A percentile compares a stretch with the other conserved stretches of the same genome.
These are phyloP conservation scores for Pterobdella sp. DNA, from an alignment of 2,888 invertebrate species.

Conservation along the genomic window DNA sequence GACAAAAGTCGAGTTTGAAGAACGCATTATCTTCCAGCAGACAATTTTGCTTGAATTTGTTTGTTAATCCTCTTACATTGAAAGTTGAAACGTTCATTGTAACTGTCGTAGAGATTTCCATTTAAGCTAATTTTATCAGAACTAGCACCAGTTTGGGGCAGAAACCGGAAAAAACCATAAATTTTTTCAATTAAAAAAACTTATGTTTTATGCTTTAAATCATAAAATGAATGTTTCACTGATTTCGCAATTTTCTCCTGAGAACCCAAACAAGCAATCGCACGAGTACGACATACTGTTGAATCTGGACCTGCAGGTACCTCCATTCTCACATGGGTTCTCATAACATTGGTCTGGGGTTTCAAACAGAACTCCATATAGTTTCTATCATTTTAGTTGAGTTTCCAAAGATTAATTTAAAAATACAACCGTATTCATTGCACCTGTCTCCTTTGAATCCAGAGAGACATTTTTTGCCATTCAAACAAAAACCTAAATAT, in stretches of 20 bases:
- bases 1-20: too few species aligned
- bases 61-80: too few species aligned
- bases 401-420: not conserved
- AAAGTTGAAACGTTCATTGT: too few species aligned
- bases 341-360: slow-evolving; percentile 10
- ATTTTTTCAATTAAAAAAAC: too few species aligned
- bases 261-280: slow-evolving; percentile 11
- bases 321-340: slow-evolving; percentile 24
- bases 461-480: not conserved
- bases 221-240: not conserved
- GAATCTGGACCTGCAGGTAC: not conserved
- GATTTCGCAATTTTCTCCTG: slow-evolving; percentile 24
- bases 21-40: too few species aligned
- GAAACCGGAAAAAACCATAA: too few species aligned
- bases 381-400: not conserved
- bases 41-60: too few species aligned
- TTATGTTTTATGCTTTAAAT: not conserved
- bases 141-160: too few species aligned
- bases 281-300: not conserved
- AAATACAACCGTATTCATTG: not conserved
- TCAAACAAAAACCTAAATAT: not conserved
- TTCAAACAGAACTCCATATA: not conserved
- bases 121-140: too few species aligned
- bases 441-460: slow-evolving; percentile 19
- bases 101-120: too few species aligned